Base-by-base conservation (phyloP, 2,113 vertebrate genomes). In the Amblyopsis rosae region DNA sequence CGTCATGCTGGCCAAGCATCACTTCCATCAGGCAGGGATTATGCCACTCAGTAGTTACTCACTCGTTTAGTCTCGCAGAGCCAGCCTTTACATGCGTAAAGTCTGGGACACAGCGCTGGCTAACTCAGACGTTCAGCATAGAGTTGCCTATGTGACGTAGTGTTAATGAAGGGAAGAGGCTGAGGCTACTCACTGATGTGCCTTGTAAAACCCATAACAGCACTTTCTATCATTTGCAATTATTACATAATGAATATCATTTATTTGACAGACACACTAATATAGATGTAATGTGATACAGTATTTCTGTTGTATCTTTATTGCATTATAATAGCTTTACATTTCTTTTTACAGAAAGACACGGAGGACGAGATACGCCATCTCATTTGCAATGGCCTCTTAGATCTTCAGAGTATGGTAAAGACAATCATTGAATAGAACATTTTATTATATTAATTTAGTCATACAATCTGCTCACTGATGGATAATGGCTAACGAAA, bases 301-400 rank as follows among this genome's bases (percentile, higher is more conserved):
- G 26, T 60, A 12, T 50, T 9, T 45, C 33, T 59, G 6, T 60
- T 9, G 10, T 15, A 26, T 17, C 19, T 41, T 41, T 6, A 41
- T 41, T 5, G 1, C 45, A 16, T 50, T 59, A 67, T 70, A 13
- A 51, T 48, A 33, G 6, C 0, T 15, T 48, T 59, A 61, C 0
- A 55, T 75, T 93, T 63, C 86, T 77, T 90, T 90, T 67, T 49
- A 85, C 92, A 99, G 97, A 98, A 95, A 86, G 95, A 96, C 77
- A 94, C 93, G 0, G 95, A 96, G 67, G 95, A 96, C 82, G 97
- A 98, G 85, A 95, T 98, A 59, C 88, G 91, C 75, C 94, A 96
- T 60, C 85, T 81, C 62, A 92, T 98, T 70, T 90, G 86, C 48
- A 93, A 83, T 72, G 91, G 88, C 67, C 88, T 95, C 71, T 26